These are phyloP conservation scores for Paramisgurnus dabryanus DNA, from an alignment of 2,113 vertebrate genomes.

Conservation along the genomic window DNA sequence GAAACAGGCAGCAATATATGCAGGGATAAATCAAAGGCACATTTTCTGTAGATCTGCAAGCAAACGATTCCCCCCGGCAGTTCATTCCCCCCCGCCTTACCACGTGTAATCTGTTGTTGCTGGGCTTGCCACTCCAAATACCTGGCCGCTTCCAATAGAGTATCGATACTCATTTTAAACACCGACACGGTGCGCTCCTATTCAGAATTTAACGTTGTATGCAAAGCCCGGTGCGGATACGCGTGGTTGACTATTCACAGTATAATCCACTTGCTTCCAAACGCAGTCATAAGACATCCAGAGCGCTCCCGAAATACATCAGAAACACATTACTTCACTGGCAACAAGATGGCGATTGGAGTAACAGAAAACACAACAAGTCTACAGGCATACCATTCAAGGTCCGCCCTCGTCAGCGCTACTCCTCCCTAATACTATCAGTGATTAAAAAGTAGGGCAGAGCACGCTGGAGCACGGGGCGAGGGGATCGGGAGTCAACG, in stretches of 20 bases:
- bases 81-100: constrained; percentile 72
- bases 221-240: constrained; percentile 35
- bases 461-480: constrained; percentile 28
- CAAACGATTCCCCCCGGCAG: constrained; percentile 15
- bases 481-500: constrained; percentile 1
- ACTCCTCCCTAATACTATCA: constrained; percentile 72
- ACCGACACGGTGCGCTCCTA: constrained; percentile 56
- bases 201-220: constrained; percentile 42
- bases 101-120: constrained; percentile 92
- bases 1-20: not conserved
- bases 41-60: not conserved
- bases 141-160: constrained; percentile 91
- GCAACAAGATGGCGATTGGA: constrained; percentile 97
- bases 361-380: constrained; percentile 95
- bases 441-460: constrained; percentile 66
- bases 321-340: constrained; percentile 82
- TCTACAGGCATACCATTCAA: constrained; percentile 80
- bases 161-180: constrained; percentile 93
- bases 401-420: constrained; percentile 62
- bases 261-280: constrained; percentile 43
- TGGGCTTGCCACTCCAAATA: constrained; percentile 96
- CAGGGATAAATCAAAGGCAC: too few relatives aligned
- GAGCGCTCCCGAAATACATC: constrained; percentile 67
- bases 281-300: constrained; percentile 54
- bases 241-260: constrained; percentile 7